Base-by-base conservation (phyloP, 2,888 invertebrate genomes). In the Spodoptera exigua region DNA sequence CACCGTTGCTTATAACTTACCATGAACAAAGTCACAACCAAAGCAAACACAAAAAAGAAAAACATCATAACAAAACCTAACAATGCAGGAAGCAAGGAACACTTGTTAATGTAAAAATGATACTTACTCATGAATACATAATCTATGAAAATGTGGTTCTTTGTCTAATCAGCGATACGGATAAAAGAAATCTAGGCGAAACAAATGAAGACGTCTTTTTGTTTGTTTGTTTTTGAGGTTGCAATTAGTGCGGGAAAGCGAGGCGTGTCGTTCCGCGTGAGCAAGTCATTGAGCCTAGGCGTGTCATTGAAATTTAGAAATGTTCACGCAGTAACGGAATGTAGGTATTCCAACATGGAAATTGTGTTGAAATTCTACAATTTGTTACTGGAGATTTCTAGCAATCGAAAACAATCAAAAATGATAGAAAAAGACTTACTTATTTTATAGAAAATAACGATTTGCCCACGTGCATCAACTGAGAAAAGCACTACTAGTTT, bases 101-200 rank as follows among this genome's bases (percentile, higher is more conserved):
- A 52, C 48, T 16, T 48, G 37, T 14, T 37, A 57, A 62, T 48
- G 43, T 27, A 48, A 52, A 61, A 58, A 54, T 65, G 36, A 66
- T 57, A 48, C 36, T 11, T 9, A 11, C 49, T 60, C 76, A 61
- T 61, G 61, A 75, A 75, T 70, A n/a, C n/a, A n/a, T n/a, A 72
- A 37, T 45, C 65, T 61, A 62, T 63, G 61, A 46, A 70, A 74
- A 62, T 61, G 45, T 49, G 63, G 40, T 60, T 68, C 78, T 74
- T 74, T 72, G 61, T 76, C 60, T 72, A 74, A 76, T 76, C 78
- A 77, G 35, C n/a, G 58, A 27, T 12, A 13, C 16, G 35, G 56
- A 41, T 46, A 46, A 55, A 58, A 46, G 7, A 53, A 55, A 61
- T 36, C 40, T 52, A 58, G 17, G 11, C 41, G 21, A 70, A 56